phyloP scores from a whole-genome alignment of 1,140 invertebrate species.

The Drosophila tani region DNA sequence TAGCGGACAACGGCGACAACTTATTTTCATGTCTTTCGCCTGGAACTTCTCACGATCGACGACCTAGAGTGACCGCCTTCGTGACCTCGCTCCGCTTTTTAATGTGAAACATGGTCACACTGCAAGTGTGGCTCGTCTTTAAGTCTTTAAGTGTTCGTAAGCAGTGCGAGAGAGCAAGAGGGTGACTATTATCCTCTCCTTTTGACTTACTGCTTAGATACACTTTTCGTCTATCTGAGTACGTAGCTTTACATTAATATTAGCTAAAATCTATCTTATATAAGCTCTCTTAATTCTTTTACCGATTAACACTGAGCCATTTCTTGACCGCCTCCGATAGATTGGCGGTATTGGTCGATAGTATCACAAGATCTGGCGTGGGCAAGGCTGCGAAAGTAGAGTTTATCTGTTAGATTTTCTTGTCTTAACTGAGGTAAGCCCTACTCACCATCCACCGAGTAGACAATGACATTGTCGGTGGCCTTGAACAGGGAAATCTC shows the following conservation, averaged over 20 bases:
- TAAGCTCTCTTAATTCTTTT: neutral
- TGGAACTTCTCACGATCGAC: too few species aligned
- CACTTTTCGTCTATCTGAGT: too few species aligned
- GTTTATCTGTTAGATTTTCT: neutral
- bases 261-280: neutral
- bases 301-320: slow-evolving; percentile 89
- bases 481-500: slow-evolving; percentile 84
- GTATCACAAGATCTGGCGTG: slow-evolving; percentile 83
- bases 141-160: too few species aligned
- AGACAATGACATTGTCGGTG: slow-evolving; percentile 75
- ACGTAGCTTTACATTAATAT: neutral
- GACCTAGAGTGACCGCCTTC: too few species aligned
- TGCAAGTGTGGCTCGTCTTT: too few species aligned
- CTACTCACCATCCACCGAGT: slow-evolving; percentile 72
- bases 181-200: too few species aligned
- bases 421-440: neutral
- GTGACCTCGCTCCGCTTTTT: too few species aligned
- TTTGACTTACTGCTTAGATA: too few species aligned
- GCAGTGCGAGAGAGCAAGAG: too few species aligned
- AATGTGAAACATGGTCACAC: too few species aligned
- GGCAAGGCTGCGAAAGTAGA: slow-evolving; percentile 57
- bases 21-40: too few species aligned
- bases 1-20: too few species aligned
- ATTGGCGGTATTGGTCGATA: slow-evolving; percentile 77
- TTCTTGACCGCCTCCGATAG: slow-evolving; percentile 82